Conservation (phyloP, 2,113 vertebrate genomes). For the Daubentonia madagascariensis region DNA sequence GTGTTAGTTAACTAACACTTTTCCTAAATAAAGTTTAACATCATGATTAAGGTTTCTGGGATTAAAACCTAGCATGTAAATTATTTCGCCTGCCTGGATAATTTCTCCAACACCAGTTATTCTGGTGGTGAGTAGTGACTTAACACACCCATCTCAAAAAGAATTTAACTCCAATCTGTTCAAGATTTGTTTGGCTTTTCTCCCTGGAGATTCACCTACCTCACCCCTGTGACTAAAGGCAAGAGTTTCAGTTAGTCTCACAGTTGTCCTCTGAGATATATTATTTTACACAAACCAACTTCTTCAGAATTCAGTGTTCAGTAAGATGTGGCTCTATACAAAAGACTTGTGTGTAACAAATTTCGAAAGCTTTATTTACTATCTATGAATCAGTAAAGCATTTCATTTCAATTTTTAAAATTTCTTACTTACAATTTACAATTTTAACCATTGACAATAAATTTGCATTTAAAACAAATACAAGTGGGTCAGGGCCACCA, state of each 20-base stretch:
- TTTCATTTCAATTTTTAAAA: conserved; percentile 57
- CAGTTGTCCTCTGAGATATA: neutral
- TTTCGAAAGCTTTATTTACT: conserved; percentile 39
- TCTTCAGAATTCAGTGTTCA: neutral
- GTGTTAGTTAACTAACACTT: conserved; percentile 2
- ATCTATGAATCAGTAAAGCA: neutral
- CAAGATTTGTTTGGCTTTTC: conserved; percentile 16
- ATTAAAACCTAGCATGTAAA: conserved; percentile 33
- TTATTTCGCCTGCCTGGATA: neutral
- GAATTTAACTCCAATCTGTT: conserved; percentile 29
- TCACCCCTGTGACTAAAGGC: neutral
- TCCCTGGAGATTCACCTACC: neutral
- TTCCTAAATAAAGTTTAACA: neutral
- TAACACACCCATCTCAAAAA: neutral
- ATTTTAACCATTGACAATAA: conserved; percentile 99
- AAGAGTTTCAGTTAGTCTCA: conserved; percentile 25
- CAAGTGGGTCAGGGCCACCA: conserved; percentile 94
- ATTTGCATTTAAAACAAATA: conserved; percentile 99
- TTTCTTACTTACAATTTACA: conserved; percentile 95
- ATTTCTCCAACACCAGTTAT: neutral
- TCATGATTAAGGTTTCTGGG: neutral
- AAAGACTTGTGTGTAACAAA: conserved; percentile 5
- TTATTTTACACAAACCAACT: conserved; percentile 12
- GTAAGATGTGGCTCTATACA: neutral
- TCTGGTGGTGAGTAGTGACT: neutral